phyloP scores from a whole-genome alignment of 92 coral and sea anemone species.

The Porites evermanni region DNA sequence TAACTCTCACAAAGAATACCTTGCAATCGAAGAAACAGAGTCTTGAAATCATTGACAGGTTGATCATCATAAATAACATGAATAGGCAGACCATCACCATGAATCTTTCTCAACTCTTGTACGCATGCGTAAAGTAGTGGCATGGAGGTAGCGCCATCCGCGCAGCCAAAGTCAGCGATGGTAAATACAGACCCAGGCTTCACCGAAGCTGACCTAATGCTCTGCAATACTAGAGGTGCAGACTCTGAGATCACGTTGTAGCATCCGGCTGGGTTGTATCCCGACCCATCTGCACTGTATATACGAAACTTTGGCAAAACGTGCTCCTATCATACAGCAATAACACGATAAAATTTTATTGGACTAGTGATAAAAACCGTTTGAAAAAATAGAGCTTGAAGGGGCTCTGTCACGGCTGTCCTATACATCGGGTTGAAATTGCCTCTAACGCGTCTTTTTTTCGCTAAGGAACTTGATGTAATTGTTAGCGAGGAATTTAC shows the following conservation, averaged over 20 bases:
- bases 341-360: no score
- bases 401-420: no score
- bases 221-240: conserved; percentile 55
- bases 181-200: conserved; percentile 51
- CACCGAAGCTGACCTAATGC: conserved; percentile 38
- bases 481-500: no score
- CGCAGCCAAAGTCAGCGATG: conserved; percentile 78
- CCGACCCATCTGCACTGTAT: conserved; percentile 72
- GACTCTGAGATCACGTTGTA: conserved; percentile 72
- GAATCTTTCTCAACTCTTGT: conserved; percentile 65
- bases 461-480: no score
- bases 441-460: no score
- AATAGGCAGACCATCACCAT: conserved; percentile 71
- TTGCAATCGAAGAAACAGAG: conserved; percentile 76
- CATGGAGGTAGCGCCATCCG: conserved; percentile 89
- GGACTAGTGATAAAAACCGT: no score
- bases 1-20: conserved; percentile 33
- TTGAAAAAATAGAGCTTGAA: no score
- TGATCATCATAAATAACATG: conserved; percentile 63
- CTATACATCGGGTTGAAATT: no score
- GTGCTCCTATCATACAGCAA: no score
- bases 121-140: conserved; percentile 75
- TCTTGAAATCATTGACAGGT: conserved; percentile 55
- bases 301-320: not conserved
- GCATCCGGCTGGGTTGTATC: conserved; percentile 76